These are phyloP conservation scores for Antheraea assamensis DNA, from an alignment of 2,888 invertebrate genomes.

Conservation along the genomic window DNA sequence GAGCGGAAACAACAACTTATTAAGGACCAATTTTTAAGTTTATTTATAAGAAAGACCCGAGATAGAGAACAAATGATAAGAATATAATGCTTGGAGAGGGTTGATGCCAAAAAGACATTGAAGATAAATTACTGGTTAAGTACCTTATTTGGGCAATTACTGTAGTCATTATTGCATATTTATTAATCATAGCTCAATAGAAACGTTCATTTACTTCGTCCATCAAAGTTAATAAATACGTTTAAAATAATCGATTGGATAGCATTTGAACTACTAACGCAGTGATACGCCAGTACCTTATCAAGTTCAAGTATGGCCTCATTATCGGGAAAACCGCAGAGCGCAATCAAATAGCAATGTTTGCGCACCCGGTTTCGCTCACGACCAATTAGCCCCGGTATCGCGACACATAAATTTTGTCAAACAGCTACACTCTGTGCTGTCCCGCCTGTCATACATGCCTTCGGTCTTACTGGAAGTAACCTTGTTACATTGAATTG, in stretches of 20 bases:
- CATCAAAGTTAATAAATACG: background rate
- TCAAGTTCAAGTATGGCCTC: conserved; percentile 9
- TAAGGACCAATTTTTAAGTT: no score
- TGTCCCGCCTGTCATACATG: conserved; percentile 13
- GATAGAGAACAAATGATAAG: no score
- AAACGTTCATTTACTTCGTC: background rate
- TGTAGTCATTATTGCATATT: background rate
- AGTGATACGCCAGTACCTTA: background rate
- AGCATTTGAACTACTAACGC: background rate
- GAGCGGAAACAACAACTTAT: no score
- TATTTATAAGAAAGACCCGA: no score
- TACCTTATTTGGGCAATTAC: background rate
- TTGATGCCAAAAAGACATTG: no score
- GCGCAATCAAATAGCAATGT: conserved; percentile 67
- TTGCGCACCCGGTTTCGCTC: conserved; percentile 59
- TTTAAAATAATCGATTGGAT: background rate
- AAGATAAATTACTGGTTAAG: background rate
- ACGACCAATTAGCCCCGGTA: conserved; percentile 72
- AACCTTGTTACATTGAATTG: background rate
- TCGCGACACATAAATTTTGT: conserved; percentile 72
- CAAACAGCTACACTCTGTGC: conserved; percentile 55
- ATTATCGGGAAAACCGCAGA: conserved; percentile 29
- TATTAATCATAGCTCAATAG: background rate
- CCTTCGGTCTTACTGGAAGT: conserved; percentile 33
- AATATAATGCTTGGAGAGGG: no score